Base-by-base conservation (phyloP, 2,888 invertebrate genomes). In the Conops quadrifasciatus region DNA sequence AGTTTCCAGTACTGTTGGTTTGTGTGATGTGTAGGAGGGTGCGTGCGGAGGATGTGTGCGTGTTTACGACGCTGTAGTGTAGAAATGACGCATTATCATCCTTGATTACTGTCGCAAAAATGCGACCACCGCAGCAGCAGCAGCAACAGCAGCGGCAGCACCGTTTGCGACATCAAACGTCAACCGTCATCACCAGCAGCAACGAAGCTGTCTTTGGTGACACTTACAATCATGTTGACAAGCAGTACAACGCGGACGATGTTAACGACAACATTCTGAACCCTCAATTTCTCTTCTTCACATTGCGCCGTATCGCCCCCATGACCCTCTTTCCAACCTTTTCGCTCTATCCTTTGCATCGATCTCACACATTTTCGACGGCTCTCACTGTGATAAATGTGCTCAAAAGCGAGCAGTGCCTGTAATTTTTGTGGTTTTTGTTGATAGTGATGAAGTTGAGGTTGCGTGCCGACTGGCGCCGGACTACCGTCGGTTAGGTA, bases 81-180 rank as follows among this genome's bases (percentile, higher is more conserved):
- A 56, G 53, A 56, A 56, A 67, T 67, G 71, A 71, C 71, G 63
- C 53, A 71, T 71, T 71, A 67, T 71, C 71, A 71, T 62, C 67
- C 71, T 67, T 71, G 71, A 67, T 71, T 67, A 67, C 62, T 53
- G 71, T 67, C 71, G 67, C 58, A 66, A 21, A 63, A 64, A 70
- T 58, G 53, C 63, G 56, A 56, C 36, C 24, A 36, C 56, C 56
- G 56, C 26, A 16, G 24, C 43, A 58, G 26, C 56, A 56, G 15
- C 58, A 47, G 0, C 47, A 47, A 26, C 45, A 30, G 2, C 45
- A 45, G 24, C 47, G 28, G 2, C 64, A 64, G 19, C 19, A 49
- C 15, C 63, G 19, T 5, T 45, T 19, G 36, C 47, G 24, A 45
- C 15, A 24, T 21, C 15, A 15, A 24, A 3, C 21, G 36, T 16